Base-by-base conservation (phyloP, 2,888 invertebrate genomes). In the Rhopalosiphum nymphaeae region DNA sequence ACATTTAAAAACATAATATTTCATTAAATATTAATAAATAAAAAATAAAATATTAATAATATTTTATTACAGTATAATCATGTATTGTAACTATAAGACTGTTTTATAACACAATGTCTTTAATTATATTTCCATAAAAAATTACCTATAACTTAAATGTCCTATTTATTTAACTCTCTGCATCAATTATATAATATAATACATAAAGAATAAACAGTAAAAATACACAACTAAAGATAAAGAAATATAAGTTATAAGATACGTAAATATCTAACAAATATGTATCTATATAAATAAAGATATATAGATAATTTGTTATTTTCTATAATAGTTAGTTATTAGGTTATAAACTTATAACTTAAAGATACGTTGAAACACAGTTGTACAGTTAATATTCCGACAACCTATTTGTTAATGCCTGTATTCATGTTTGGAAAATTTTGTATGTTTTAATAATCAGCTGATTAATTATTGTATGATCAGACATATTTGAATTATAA, bases 1-100 rank as follows among this genome's bases (percentile, higher is more conserved):
- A 95, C 95, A 95, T 94, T 93, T 92, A 87, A 57, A 84, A 56
- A 53, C 25, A 57, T 56, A 13, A 25, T 56, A 91, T 86, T 10
- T 91, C 0, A 56, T n/a, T 13, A 0, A 29, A n/a, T 61, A 61
- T 36, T 25, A 26, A 53, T 29, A 21, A 91, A 85, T 56, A 85
- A 78, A 26, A 42, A 26, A 42, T 57, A 57, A 89, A 86, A 44
- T 16, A 44, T 86, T 29, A 13, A 46, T 86, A 1, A 86, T 46
- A n/a, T 16, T 46, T 46, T 86, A n/a, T 46, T 7, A 86, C 29
- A 9, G 21, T 78, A 78, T 36, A 36, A 3, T 21, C 21, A 78
- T 21, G 21, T 2, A 78, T 78, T 78, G 7, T 21, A 36, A 21
- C 3, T 42, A 7, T 78, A 78, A 78, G 5, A 67, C 0, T 5